Evolutionary conservation across 2,888 invertebrate species (phyloP), one percentile per base, ranked within the genome.

Genomic region (Notodonta ziczac): DNA sequence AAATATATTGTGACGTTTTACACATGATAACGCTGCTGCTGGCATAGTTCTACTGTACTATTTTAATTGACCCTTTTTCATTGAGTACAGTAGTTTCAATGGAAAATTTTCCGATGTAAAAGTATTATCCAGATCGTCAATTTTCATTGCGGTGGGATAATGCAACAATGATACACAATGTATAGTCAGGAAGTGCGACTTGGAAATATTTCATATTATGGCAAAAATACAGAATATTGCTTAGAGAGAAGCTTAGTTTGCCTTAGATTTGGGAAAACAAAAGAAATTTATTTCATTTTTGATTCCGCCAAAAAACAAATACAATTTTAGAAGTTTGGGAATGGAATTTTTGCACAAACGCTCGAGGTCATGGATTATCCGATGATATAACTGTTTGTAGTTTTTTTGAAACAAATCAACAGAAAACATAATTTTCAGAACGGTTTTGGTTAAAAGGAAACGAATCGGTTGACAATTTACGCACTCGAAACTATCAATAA

Each of bases 1-100:
- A 80, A 82, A 82, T 81, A 80, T 77, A 72, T 75, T 74, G 72
- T 69, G 66, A 74, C 69, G 72, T 72, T 73, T 70, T 66, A 72
- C 70, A 75, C 66, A 69, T 66, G 69, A 78, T 74, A 73, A 63
- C 61, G 39, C 9, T 50, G 24, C 24, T 24, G 24, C 65, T 65
- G 64, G 61, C 65, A 65, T 62, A 67, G 63, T 61, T 66, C 66
- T 65, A 61, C 50, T 46, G 66, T 60, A 61, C 65, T 72, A 66
- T 72, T 70, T 70, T 63, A 65, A 63, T 51, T 62, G 73, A 69
- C 75, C 75, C 67, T 59, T 69, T 74, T 63, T 59, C 56, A 64
- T 56, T 59, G 4, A 59, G 61, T 58, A 46, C 40, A 56, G 62
- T 66, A 56, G 62, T 66, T 63, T 57, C 61, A 53, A 61, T 61